Evolutionary conservation across 1,140 invertebrate species (phyloP).

Genomic region (Mamestra configurata): DNA sequence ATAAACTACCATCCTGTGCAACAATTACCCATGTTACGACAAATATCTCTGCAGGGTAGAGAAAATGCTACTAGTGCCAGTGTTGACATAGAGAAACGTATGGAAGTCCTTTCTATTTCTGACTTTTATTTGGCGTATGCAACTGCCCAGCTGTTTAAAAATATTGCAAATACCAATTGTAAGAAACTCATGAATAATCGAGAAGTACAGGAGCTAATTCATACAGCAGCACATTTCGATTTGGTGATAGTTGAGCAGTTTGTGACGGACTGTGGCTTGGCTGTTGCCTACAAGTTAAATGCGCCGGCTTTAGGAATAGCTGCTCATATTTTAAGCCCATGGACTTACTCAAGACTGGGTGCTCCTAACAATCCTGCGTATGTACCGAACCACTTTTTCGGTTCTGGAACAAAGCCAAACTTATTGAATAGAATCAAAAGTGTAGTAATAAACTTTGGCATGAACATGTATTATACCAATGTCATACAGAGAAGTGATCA

Average conservation of each 20-base stretch:
- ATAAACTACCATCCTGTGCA: conserved; percentile 50
- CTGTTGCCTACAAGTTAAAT: conserved; percentile 88
- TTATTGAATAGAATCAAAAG: conserved; percentile 85
- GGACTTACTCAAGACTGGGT: conserved; percentile 87
- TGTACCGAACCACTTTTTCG: conserved; percentile 84
- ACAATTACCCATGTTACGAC: neutral
- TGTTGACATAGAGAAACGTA: conserved; percentile 30
- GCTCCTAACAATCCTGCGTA: conserved; percentile 86
- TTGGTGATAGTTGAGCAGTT: conserved; percentile 90
- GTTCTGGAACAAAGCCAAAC: conserved; percentile 81
- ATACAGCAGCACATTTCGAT: conserved; percentile 72
- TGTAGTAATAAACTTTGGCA: conserved; percentile 61
- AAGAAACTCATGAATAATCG: conserved; percentile 72
- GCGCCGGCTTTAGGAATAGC: conserved; percentile 88
- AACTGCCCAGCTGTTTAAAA: neutral
- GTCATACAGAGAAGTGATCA: conserved; percentile 42
- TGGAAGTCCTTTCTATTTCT: conserved; percentile 3
- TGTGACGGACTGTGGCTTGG: conserved; percentile 90
- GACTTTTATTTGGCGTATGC: conserved; percentile 31
- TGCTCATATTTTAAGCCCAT: conserved; percentile 87
- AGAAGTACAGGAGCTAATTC: conserved; percentile 71
- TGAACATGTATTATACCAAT: conserved; percentile 55
- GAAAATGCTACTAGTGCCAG: neutral
- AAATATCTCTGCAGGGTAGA: conserved; percentile 35
- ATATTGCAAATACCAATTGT: conserved; percentile 69